A percentile compares a stretch with the other conserved stretches of the same genome.
Evolutionary conservation across 2,113 vertebrate genomes (phyloP).

Genomic region (Salvelinus namaycush): DNA sequence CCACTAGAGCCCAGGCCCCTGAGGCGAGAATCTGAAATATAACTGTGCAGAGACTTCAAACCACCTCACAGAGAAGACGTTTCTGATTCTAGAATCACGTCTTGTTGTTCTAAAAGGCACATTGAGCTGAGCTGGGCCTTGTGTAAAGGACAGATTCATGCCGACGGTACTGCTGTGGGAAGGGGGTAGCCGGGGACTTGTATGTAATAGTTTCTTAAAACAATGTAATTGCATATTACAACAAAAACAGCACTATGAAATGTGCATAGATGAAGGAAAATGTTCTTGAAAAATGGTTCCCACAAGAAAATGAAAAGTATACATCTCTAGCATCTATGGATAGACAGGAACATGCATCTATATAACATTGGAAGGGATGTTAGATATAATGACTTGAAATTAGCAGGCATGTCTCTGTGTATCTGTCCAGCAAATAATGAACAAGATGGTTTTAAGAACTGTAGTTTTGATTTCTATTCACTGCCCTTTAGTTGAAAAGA

Average conservation of each 20-base stretch:
- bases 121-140: slow-evolving; percentile 68
- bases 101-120: slow-evolving; percentile 69
- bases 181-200: slow-evolving; percentile 24
- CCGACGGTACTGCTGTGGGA: slow-evolving; percentile 85
- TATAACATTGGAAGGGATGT: slow-evolving; percentile 20
- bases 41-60: slow-evolving; percentile 66
- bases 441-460: slow-evolving; percentile 7
- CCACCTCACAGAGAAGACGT: slow-evolving; percentile 54
- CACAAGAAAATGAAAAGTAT: neutral
- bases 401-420: slow-evolving; percentile 74
- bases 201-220: slow-evolving; percentile 50
- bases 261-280: slow-evolving; percentile 54
- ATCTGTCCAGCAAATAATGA: slow-evolving; percentile 53
- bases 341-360: slow-evolving; percentile 30
- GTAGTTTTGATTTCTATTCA: slow-evolving; percentile 20
- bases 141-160: slow-evolving; percentile 68
- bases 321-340: slow-evolving; percentile 39
- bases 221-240: slow-evolving; percentile 55
- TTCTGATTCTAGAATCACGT: slow-evolving; percentile 61
- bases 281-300: slow-evolving; percentile 36
- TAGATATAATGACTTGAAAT: slow-evolving; percentile 71
- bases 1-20: slow-evolving; percentile 88
- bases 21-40: slow-evolving; percentile 95
- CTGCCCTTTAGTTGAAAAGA: slow-evolving; percentile 11
- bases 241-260: slow-evolving; percentile 64